Evolutionary conservation across 2,797 vertebrate genomes (phyloP).

Genomic region (Gobio occitaniae): DNA sequence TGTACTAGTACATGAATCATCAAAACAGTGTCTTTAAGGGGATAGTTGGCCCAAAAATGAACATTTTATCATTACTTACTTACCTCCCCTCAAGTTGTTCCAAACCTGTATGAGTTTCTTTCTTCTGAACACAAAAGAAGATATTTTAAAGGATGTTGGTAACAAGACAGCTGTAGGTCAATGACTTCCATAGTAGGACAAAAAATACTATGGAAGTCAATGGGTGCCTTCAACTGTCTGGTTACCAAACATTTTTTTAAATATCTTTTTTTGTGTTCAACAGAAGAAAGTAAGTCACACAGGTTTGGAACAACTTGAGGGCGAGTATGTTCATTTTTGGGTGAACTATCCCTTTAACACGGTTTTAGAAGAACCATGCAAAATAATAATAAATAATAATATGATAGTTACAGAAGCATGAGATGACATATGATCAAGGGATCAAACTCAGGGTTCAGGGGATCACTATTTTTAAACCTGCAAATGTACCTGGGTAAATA

Average conservation of each 20-base stretch:
- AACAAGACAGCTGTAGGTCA: background rate
- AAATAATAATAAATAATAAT: background rate
- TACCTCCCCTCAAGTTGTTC: background rate
- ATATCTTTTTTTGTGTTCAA: background rate
- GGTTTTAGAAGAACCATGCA: background rate
- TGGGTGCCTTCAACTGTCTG: background rate
- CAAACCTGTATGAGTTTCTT: background rate
- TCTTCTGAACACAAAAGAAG: background rate
- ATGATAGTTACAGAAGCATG: background rate
- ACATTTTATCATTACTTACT: too few relatives aligned
- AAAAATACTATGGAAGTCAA: background rate
- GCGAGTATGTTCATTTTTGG: background rate
- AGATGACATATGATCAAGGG: background rate
- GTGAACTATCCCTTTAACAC: background rate
- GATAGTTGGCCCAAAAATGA: background rate
- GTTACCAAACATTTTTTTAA: background rate
- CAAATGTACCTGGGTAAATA: slow-evolving; percentile 72
- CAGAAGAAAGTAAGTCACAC: background rate
- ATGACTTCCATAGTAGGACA: background rate
- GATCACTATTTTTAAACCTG: background rate
- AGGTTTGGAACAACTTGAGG: background rate
- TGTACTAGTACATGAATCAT: background rate
- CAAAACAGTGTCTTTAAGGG: background rate
- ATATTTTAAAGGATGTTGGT: background rate
- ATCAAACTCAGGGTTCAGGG: background rate